Base-by-base conservation (phyloP, 2,797 vertebrate species). In the Acestrorhynchus altus region DNA sequence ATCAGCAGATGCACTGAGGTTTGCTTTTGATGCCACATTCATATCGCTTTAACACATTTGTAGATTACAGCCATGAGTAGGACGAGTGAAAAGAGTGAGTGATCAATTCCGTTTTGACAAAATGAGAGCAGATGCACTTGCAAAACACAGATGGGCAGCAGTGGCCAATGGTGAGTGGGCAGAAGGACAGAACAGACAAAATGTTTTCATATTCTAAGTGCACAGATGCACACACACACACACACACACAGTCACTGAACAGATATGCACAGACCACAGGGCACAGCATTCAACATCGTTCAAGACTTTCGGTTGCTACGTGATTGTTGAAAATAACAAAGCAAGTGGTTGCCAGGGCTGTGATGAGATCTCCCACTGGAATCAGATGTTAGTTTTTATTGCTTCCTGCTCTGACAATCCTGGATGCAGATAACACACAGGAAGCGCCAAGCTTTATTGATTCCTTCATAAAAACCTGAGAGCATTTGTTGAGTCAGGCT, bases 281-380 rank as follows among this genome's bases (percentile, higher is more conserved):
- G 78, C 52, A 66, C 26, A 63, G 81, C 77, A 77, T 71, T 87
- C 76, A 56, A 24, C 47, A 79, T 86, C 87, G 66, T 49, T 80
- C 81, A 64, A 81, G 89, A 84, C 83, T 87, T 85, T 68, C 86
- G 12, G 92, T 93, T 93, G 92, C 92, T 92, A 90, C 88, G 92
- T 88, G 79, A 92, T 90, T 8, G 84, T 77, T 87, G 89, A 89
- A 89, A 88, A 89, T 78, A 92, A 92, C 90, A 91, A 40, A 74
- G 77, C 49, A 82, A 28, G 68, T 63, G 70, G 84, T 81, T 89
- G 88, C 87, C 83, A 83, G 86, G 88, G 87, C 83, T 84, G 80
- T 74, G 78, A 86, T 82, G 83, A 76, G 80, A 82, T 83, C 81
- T 83, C 83, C 80, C 79, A 82, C 76, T 83, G 57, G 71, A 89